Evolutionary conservation across 2,888 invertebrate genomes (phyloP), one percentile per base, ranked within the genome.

Genomic region (Xanthorhoe spadicearia): DNA sequence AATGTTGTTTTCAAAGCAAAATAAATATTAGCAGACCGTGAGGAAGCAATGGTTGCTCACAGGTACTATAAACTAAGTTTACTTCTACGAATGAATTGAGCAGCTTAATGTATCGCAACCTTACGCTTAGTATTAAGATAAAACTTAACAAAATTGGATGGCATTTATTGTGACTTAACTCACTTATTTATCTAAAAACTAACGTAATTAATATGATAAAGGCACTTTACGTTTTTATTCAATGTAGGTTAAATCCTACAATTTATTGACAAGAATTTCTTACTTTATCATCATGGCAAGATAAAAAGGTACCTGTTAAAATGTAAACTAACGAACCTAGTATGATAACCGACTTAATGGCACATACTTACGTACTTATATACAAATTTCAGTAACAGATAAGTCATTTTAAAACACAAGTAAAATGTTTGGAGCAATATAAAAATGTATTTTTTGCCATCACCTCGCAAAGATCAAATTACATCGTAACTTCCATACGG

Each of bases 71-170:
- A n/a, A 81, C 89, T 90, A 88, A 83, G 82, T 83, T 85, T 85
- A 87, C 84, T 81, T 84, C 88, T 89, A 83, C 87, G 87, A 89
- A 90, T 89, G 89, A 88, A 90, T 93, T 93, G 92, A 93, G 92
- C 92, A 90, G 86, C 90, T 91, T 92, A 91, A 28, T 68, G 71
- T 83, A 86, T 83, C 88, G 88, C 88, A 82, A 90, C 87, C 90
- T 92, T 90, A 91, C 79, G 82, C 84, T 86, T 85, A 88, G 84
- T 64, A 69, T 66, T 68, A 72, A 56, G 71, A 74, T 70, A 92
- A 92, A 93, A 92, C 92, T 93, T 92, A 93, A 92, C 92, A 92
- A 92, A 64, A 92, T 89, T 92, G 92, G 92, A 93, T 93, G 93
- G 93, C 93, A 93, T 93, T 91, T 90, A 89, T 90, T 89, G 90